A percentile compares a stretch with the other conserved stretches of the same genome.
These are phyloP conservation scores for Melipona quadrifasciata DNA, from an alignment of 1,140 invertebrate genomes.

Conservation along the genomic window DNA sequence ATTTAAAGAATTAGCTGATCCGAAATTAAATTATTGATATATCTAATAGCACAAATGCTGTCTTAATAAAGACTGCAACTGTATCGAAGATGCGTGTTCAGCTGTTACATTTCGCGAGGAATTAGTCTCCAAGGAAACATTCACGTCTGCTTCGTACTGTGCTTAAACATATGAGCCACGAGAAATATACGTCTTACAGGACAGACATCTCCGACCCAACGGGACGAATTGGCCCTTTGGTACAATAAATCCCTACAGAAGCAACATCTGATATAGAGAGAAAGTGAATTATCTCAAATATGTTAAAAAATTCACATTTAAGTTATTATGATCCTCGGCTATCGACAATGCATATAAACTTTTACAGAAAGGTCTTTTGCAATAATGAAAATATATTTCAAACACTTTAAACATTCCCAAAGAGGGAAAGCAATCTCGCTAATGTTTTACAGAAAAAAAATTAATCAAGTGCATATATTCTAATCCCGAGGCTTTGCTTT, in stretches of 20 bases:
- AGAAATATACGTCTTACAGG: slow-evolving; percentile 24
- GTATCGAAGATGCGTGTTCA: slow-evolving; percentile 18
- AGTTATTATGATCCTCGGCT: not conserved
- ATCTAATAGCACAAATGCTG: not conserved
- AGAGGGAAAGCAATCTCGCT: not conserved
- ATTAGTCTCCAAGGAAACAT: slow-evolving; percentile 49
- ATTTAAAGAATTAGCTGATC: not conserved
- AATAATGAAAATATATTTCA: not conserved
- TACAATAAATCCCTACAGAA: slow-evolving; percentile 40
- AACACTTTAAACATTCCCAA: not conserved
- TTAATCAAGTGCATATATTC: not conserved
- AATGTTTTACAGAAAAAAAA: not conserved
- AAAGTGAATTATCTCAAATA: not conserved
- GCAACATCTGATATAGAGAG: not conserved
- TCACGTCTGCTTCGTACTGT: slow-evolving; percentile 25
- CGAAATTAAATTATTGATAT: not conserved
- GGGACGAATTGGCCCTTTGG: slow-evolving; percentile 37
- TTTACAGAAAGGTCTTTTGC: not conserved
- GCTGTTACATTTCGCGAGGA: slow-evolving; percentile 15
- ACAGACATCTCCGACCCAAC: slow-evolving; percentile 23
- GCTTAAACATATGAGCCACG: slow-evolving; percentile 27
- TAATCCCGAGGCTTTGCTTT: not conserved
- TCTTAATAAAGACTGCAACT: not conserved
- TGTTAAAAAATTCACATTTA: not conserved
- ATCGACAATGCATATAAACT: not conserved